Evolutionary conservation across 1,140 invertebrate species (phyloP), one percentile per base, ranked within the genome.

Genomic region (Manduca sexta): DNA sequence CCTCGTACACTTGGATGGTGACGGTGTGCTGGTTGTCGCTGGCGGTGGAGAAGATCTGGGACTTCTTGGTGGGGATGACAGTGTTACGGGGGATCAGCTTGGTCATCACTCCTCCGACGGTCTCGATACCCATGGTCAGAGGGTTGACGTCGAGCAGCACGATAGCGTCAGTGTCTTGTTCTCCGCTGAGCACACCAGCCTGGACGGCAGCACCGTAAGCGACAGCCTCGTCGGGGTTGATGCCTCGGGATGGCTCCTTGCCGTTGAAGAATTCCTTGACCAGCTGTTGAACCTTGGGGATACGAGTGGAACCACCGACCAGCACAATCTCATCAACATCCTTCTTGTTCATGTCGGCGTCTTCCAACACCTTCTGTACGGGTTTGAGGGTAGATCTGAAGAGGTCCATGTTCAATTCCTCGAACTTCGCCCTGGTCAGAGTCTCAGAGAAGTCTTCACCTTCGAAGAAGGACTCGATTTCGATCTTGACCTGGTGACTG

Each of bases 121-220:
- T 45, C n/a, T 51, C 49, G 12, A 51, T 43, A 2, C 98, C 98
- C 91, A 99, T 91, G 49, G 98, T 99, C 41, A 99, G 87, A 61
- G 98, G 98, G 75, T 99, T 99, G 33, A 99, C 98, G 79, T 99
- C 98, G 31, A 99, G 89, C 51, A 99, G 90, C 3, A 99, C 97
- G 56, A 99, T 94, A 44, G 98, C 97, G 64, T 97, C 96, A 1
- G 96, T 98, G 60, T 84, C 87, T 11, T 64, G 78, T 45, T 88
- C 84, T 11, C 83, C 91, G 37, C 93, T 94, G 8, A 97, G 89
- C 64, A 95, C 93, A 73, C 97, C 97, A 84, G 96, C 98, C 87
- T 99, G 98, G 38, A 99, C 98, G 62, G 98, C 98, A 46, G 98
- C 98, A 74, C 98, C 98, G 81, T 98, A 99, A 46, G 98, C 97